These are phyloP conservation scores for Pararge aegeria DNA, from an alignment of 1,140 invertebrate genomes.

Conservation along the genomic window DNA sequence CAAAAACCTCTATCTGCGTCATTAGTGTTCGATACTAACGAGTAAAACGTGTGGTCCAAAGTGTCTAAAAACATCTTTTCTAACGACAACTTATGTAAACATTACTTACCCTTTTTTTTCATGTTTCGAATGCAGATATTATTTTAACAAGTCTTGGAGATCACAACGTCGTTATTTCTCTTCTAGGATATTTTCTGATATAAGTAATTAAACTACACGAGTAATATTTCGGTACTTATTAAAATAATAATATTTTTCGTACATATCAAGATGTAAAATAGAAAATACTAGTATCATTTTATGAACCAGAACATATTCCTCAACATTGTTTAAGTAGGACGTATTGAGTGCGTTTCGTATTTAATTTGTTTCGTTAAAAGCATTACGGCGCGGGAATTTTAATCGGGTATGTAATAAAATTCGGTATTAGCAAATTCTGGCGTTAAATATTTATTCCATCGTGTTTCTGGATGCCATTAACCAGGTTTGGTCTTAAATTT, in stretches of 20 bases:
- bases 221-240: no score
- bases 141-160: no score
- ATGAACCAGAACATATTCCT: no score
- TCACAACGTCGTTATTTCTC: no score
- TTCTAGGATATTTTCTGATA: no score
- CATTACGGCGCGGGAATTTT: constrained; percentile 23
- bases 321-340: no score
- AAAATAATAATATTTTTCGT: no score
- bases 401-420: constrained; percentile 12
- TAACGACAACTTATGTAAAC: constrained; percentile 6
- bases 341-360: constrained; percentile 23
- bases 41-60: constrained; percentile 37
- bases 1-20: constrained; percentile 62
- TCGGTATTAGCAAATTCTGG: not conserved
- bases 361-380: constrained; percentile 26
- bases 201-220: no score
- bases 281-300: no score
- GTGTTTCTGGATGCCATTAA: not conserved
- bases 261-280: no score
- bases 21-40: constrained; percentile 60
- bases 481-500: not conserved
- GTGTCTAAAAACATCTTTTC: not conserved
- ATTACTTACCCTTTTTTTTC: not conserved
- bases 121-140: no score
- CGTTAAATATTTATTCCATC: not conserved